Evolutionary conservation across 2,888 invertebrate genomes (phyloP).

Genomic region (Osedax frankpressi): DNA sequence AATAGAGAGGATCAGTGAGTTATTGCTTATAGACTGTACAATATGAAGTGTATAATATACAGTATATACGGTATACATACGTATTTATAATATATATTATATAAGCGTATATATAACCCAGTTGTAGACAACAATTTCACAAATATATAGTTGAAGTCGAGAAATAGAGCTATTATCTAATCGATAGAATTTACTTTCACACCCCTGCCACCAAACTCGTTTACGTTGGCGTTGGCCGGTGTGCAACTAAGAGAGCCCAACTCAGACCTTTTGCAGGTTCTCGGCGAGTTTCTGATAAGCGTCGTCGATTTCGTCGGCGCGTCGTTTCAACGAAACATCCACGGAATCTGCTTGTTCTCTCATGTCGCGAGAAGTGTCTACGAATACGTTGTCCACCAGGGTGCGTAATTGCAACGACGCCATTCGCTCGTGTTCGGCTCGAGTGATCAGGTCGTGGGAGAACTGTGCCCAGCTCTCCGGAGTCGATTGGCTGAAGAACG

Average conservation of each 20-base stretch:
- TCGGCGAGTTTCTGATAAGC: constrained; percentile 55
- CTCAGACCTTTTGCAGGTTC: constrained; percentile 56
- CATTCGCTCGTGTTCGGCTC: constrained; percentile 63
- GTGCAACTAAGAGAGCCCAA: no score
- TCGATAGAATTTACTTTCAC: no score
- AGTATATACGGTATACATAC: no score
- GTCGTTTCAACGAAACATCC: constrained; percentile 62
- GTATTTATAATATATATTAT: no score
- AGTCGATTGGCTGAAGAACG: constrained; percentile 58
- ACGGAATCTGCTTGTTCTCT: constrained; percentile 69
- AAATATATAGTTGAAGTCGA: no score
- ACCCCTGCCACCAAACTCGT: no score
- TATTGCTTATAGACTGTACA: not conserved
- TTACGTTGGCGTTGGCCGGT: no score
- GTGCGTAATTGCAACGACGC: constrained; percentile 60
- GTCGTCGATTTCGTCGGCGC: constrained; percentile 56
- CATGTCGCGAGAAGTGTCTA: constrained; percentile 66
- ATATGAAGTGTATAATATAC: no score
- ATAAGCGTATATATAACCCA: no score
- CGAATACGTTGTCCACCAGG: constrained; percentile 60
- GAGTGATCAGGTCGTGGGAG: constrained; percentile 63
- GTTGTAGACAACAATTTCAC: no score
- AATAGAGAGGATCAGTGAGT: constrained; percentile 26
- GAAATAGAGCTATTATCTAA: no score
- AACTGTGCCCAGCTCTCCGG: constrained; percentile 74